Evolutionary conservation across 2,888 invertebrate genomes (phyloP).

Genomic region (Drosophila putrida): DNA sequence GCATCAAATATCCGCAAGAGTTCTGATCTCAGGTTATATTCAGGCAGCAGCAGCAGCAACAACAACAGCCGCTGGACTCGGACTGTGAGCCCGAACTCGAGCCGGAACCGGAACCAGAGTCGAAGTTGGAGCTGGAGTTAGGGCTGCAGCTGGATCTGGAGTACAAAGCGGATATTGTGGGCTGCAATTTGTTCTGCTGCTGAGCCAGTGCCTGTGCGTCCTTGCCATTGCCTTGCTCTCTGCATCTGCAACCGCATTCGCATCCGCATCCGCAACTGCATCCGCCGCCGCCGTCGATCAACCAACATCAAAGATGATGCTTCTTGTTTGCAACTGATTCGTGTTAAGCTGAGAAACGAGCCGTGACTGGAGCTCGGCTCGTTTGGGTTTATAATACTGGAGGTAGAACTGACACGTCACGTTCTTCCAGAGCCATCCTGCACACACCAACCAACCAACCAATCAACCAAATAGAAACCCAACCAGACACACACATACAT

Average conservation of each 20-base stretch:
- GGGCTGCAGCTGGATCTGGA: conserved; percentile 67
- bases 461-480: conserved; percentile 1
- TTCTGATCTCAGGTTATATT: conserved; percentile 86
- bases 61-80: conserved; percentile 40
- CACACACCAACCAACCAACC: conserved; percentile 7
- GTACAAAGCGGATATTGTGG: conserved; percentile 72
- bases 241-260: conserved; percentile 41
- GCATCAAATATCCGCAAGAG: conserved; percentile 86
- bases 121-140: conserved; percentile 48
- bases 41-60: conserved; percentile 68
- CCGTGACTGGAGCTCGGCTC: conserved; percentile 66
- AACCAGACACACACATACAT: not conserved
- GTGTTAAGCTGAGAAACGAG: conserved; percentile 84
- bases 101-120: conserved; percentile 57
- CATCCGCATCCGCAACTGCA: conserved; percentile 43
- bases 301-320: conserved; percentile 80
- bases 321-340: conserved; percentile 86
- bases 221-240: conserved; percentile 37
- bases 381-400: conserved; percentile 85
- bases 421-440: conserved; percentile 48
- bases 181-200: conserved; percentile 82
- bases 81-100: conserved; percentile 56
- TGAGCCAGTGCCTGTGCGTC: conserved; percentile 56
- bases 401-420: conserved; percentile 37
- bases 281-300: conserved; percentile 66